Conservation (phyloP, 2,888 invertebrate genomes). For the Stenodema calcarata region DNA sequence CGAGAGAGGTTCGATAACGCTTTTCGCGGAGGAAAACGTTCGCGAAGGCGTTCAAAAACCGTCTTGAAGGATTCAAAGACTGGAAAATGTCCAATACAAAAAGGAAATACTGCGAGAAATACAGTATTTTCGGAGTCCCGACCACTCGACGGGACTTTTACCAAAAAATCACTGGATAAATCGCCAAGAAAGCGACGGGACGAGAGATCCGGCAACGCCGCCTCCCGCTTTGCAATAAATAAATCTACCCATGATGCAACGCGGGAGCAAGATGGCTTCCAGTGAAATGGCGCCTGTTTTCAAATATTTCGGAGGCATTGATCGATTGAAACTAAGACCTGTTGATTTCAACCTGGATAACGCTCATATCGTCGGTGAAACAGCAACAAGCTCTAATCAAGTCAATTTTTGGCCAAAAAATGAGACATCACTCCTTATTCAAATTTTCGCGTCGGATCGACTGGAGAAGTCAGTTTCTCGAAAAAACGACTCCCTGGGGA, state of each 20-base stretch:
- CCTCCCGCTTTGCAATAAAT: conserved; percentile 33
- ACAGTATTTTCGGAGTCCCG: not conserved
- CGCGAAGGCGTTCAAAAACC: not conserved
- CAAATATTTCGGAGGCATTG: not conserved
- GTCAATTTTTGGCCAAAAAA: too few relatives aligned
- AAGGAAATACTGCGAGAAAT: not conserved
- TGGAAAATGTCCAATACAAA: not conserved
- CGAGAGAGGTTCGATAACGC: conserved; percentile 37
- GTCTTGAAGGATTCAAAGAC: not conserved
- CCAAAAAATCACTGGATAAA: conserved; percentile 11
- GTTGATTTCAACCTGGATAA: too few relatives aligned
- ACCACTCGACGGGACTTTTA: not conserved
- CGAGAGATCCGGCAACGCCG: conserved; percentile 42
- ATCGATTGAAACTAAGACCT: too few relatives aligned
- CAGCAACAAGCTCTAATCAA: too few relatives aligned
- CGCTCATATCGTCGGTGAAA: too few relatives aligned
- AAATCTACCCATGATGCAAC: conserved; percentile 1
- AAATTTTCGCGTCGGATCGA: too few relatives aligned
- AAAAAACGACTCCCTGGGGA: too few relatives aligned
- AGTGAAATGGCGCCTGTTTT: not conserved
- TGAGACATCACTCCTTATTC: too few relatives aligned
- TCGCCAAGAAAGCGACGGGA: conserved; percentile 25
- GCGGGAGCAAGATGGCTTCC: not conserved
- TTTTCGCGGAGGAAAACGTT: not conserved
- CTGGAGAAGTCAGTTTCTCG: too few relatives aligned